Evolutionary conservation across 2,797 vertebrate genomes (phyloP).

Genomic region (Xenops minutus): DNA sequence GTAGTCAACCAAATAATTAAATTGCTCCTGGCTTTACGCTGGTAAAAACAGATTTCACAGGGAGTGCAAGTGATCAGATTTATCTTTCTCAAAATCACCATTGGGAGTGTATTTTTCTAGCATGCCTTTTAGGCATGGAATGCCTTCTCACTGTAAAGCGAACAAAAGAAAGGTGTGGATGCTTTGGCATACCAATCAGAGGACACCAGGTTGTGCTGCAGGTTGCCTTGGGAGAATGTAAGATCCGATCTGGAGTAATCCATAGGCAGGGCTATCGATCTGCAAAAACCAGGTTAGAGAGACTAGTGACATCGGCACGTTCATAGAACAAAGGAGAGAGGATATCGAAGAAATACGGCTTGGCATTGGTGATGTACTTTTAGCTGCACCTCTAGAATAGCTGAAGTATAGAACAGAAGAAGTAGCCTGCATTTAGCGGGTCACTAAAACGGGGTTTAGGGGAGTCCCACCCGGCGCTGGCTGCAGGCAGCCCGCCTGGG

Average conservation of each 20-base stretch:
- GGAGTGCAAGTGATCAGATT: not conserved
- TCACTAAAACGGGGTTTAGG: rapidly evolving
- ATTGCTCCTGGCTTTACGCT: not conserved
- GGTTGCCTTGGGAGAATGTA: not conserved
- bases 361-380: not conserved
- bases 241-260: not conserved
- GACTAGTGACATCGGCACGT: not conserved
- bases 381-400: not conserved
- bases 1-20: constrained; percentile 29
- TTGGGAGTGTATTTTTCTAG: not conserved
- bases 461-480: not conserved
- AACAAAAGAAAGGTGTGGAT: constrained; percentile 29
- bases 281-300: not conserved
- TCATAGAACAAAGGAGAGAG: constrained; percentile 6
- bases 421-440: not conserved
- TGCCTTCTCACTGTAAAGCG: not conserved
- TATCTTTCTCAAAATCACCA: not conserved
- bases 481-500: not conserved
- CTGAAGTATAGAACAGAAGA: not conserved
- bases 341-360: rapidly evolving
- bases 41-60: not conserved
- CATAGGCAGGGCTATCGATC: not conserved
- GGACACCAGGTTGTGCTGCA: not conserved
- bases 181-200: not conserved
- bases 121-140: not conserved